These are phyloP conservation scores for Chaetura pelagica DNA, from an alignment of 2,113 vertebrate genomes.

Conservation along the genomic window DNA sequence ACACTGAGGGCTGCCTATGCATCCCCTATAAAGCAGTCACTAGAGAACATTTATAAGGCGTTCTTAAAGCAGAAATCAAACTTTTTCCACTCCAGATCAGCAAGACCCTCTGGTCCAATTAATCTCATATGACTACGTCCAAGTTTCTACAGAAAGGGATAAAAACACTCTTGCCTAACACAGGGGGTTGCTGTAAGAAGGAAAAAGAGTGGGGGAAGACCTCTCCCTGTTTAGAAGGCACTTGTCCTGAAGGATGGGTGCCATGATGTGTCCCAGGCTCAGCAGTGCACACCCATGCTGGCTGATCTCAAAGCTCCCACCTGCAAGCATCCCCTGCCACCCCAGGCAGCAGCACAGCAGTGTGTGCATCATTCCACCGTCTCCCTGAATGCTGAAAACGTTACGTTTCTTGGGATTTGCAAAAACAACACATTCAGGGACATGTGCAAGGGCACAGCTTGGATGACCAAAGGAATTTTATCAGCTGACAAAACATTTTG, in stretches of 20 bases:
- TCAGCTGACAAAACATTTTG: background rate
- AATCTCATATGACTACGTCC: background rate
- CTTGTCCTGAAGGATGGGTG: too few relatives aligned
- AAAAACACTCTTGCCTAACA: background rate
- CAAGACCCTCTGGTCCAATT: background rate
- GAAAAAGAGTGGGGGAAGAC: rapidly evolving
- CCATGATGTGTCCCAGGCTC: background rate
- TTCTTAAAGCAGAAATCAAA: background rate
- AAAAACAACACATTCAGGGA: background rate
- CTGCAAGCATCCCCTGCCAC: background rate
- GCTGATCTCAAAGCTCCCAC: background rate
- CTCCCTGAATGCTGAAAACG: rapidly evolving
- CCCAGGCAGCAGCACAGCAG: rapidly evolving
- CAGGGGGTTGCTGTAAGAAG: background rate
- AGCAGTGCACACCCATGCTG: rapidly evolving
- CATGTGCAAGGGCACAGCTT: background rate
- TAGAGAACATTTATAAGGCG: background rate
- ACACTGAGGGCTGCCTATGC: background rate
- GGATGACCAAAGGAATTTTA: background rate
- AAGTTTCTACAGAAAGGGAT: background rate
- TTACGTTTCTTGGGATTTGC: rapidly evolving
- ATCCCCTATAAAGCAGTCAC: background rate
- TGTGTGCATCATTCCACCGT: background rate
- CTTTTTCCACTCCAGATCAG: background rate
- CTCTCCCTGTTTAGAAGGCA: background rate